Base-by-base conservation (phyloP, 2,113 vertebrate genomes). In the Psilopogon haemacephalus region DNA sequence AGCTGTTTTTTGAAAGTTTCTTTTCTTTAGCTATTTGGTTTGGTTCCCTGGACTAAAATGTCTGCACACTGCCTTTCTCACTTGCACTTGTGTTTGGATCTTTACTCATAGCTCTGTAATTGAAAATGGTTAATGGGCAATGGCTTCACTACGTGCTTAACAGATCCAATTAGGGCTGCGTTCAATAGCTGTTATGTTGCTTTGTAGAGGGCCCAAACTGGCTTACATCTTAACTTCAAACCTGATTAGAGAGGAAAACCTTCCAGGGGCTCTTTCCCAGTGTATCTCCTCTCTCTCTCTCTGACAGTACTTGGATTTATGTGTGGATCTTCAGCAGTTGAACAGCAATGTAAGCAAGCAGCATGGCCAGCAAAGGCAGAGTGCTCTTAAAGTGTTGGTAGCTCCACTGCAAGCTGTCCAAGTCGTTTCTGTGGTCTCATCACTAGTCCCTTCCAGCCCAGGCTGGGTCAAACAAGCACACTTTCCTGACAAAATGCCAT, bases 211-310 rank as follows among this genome's bases (percentile, higher is more conserved):
- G 75, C 74, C 38, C 63, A 78, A 78, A 82, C 70, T 63, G 40
- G 54, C 59, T 92, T 78, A 79, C 48, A 72, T 92, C 87, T 95
- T 84, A 87, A 87, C 78, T 92, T 72, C 65, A 77, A 69, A 55
- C 32, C 60, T 50, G 33, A 76, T 76, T 59, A 91, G 50, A 58
- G 50, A 26, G 48, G 86, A 59, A 84, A 68, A 10, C 21, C 67
- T 65, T 84, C 63, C 68, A 54, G 38, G 48, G 84, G 54, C 64
- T 78, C 24, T 48, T 86, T 82, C 35, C 23, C 54, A 56, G 35
- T 18, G 40, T 30, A 23, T n/a, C 60, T 59, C n/a, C 77, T 55
- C 27, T 60, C 23, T 55, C 27, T 60, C 23, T 7, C 19, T 35
- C n/a, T 71, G 69, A n/a, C 67, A 50, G 26, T 4, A 10, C 24